Percentiles rank a stretch among this genome's conserved stretches.
Evolutionary conservation across 1,140 invertebrate species (phyloP).

Genomic region (Drosophila auraria): DNA sequence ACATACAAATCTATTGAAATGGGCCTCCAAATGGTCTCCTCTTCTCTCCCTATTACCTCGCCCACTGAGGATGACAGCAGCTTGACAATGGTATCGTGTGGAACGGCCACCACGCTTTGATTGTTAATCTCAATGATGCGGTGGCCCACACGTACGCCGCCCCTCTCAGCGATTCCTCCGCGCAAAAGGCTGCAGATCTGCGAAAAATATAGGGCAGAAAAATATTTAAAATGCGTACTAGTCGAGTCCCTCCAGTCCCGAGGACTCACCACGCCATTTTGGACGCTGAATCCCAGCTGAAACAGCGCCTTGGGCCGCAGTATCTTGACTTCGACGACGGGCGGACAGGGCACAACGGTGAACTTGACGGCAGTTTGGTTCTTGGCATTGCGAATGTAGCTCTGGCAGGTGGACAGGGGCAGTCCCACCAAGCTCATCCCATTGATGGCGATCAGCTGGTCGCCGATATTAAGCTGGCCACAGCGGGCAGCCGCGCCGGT

Average conservation of each 20-base stretch:
- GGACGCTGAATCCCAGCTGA: conserved; percentile 99
- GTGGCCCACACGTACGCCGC: conserved; percentile 99
- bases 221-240: neutral
- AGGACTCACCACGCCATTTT: conserved; percentile 98
- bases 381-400: conserved; percentile 99
- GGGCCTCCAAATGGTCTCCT: too few species aligned
- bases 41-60: conserved; percentile 89
- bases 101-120: conserved; percentile 99
- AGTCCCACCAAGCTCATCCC: conserved; percentile 98
- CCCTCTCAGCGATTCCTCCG: conserved; percentile 99
- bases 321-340: conserved; percentile 99
- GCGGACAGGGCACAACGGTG: conserved; percentile 99
- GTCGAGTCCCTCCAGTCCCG: neutral
- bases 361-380: conserved; percentile 99
- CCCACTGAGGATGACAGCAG: conserved; percentile 99
- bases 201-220: neutral
- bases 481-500: conserved; percentile 97
- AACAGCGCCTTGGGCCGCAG: conserved; percentile 99
- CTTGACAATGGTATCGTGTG: conserved; percentile 99
- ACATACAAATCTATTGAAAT: neutral
- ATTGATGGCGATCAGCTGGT: conserved; percentile 99
- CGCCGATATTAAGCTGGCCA: conserved; percentile 99
- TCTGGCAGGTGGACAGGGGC: conserved; percentile 98
- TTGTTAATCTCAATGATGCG: conserved; percentile 99
- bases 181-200: conserved; percentile 98